Conservation (phyloP, 2,113 vertebrate species). For the Stigmatopora argus region DNA sequence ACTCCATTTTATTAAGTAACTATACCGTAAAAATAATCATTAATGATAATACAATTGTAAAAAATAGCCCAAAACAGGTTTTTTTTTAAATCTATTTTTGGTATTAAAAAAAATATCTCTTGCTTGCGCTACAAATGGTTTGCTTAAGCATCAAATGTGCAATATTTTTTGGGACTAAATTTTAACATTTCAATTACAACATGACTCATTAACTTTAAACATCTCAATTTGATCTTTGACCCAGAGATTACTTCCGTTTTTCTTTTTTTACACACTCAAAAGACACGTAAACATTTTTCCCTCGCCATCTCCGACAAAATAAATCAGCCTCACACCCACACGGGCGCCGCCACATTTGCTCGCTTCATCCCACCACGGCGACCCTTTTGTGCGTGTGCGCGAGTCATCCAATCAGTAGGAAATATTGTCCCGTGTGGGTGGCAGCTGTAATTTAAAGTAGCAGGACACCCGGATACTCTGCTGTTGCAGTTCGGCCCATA, state of each 20-base stretch:
- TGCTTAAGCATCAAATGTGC: too few species aligned
- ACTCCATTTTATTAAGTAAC: too few species aligned
- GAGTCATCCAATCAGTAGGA: conserved; percentile 58
- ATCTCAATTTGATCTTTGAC: too few species aligned
- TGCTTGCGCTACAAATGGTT: too few species aligned
- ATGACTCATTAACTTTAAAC: too few species aligned
- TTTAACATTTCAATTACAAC: too few species aligned
- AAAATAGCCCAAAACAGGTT: too few species aligned
- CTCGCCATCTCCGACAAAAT: conserved; percentile 13
- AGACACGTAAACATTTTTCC: not conserved
- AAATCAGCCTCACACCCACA: conserved; percentile 45
- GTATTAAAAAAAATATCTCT: too few species aligned
- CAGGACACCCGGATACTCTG: conserved; percentile 24
- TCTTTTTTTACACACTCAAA: not conserved
- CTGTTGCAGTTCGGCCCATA: conserved; percentile 26
- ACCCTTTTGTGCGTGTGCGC: not conserved
- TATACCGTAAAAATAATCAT: too few species aligned
- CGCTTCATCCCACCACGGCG: conserved; percentile 40
- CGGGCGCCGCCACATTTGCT: conserved; percentile 31
- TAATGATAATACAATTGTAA: too few species aligned
- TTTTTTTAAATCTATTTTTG: too few species aligned
- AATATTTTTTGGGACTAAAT: too few species aligned
- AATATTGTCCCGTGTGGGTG: conserved; percentile 49
- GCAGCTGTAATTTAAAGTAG: conserved; percentile 43
- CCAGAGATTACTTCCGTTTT: not conserved